Base-by-base conservation (phyloP, 1,140 invertebrate species). In the Hermetia illucens region DNA sequence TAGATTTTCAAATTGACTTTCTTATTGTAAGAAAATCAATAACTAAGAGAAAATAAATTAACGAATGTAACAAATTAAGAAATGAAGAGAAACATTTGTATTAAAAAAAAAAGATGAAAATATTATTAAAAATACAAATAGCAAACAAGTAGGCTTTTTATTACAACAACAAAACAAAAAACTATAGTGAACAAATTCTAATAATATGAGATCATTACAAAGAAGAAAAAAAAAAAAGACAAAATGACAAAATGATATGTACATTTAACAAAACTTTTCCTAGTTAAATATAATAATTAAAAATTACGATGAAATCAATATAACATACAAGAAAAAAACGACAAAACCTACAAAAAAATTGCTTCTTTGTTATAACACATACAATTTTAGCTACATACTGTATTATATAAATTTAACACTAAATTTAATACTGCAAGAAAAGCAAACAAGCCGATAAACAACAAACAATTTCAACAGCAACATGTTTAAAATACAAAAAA, bases 391-490 rank as follows among this genome's bases (percentile, higher is more conserved):
- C 54, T 56, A 54, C 57, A 57, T 57, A 57, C 52, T 54, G 56
- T 57, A 52, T 57, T 57, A 57, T 55, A 57, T 56, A 56, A n/a
- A n/a, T n/a, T n/a, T n/a, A n/a, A n/a, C n/a, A n/a, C n/a, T 52
- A 51, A 50, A 52, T 30, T 32, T 16, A 25, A 15, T 56, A 56
- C 53, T 51, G 48, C 47, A 53, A 56, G 51, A 52, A 55, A 54
- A 57, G 45, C 51, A 37, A 38, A 40, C 34, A 49, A 48, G 52
- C 49, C 20, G 36, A 49, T 49, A 33, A 42, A 42, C 44, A 34
- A 27, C 42, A 49, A 32, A 34, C 30, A 46, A 38, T 44, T 47
- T 42, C 38, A 39, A 50, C 47, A 44, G 42, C 50, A 47, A 43
- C 39, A 47, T 50, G 47, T 39, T 16, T 15, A 21, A 40, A 24